A percentile compares a stretch with the other conserved stretches of the same genome.
These are phyloP conservation scores for Cephalopachus bancanus DNA, from an alignment of 2,797 vertebrate species.

Conservation along the genomic window DNA sequence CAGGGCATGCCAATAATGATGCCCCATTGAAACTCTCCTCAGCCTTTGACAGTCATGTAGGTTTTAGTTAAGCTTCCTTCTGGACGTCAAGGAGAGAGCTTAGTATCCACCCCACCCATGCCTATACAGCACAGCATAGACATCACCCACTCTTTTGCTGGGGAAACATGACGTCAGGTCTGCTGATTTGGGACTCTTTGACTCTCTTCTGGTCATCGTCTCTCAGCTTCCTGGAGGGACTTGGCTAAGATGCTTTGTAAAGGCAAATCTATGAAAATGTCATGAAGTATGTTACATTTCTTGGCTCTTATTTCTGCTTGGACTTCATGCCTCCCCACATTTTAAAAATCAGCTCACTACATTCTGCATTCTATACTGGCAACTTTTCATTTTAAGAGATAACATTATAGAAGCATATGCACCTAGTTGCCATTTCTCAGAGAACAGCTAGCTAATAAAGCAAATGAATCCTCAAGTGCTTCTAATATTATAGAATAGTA, in stretches of 20 bases:
- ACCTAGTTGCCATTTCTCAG: neutral
- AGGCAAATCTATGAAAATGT: neutral
- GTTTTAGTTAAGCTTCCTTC: neutral
- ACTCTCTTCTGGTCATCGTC: neutral
- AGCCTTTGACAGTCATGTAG: neutral
- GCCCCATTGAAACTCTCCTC: neutral
- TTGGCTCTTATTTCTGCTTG: neutral
- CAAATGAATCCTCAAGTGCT: neutral
- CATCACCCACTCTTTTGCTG: neutral
- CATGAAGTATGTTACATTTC: neutral
- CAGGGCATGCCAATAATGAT: neutral
- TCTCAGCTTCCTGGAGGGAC: neutral
- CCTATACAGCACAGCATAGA: rapidly evolving
- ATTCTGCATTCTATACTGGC: neutral
- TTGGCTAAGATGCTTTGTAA: neutral
- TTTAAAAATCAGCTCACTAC: neutral
- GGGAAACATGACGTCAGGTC: neutral
- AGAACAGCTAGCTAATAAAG: neutral
- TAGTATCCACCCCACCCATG: neutral
- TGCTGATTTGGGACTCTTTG: neutral
- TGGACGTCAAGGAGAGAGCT: neutral
- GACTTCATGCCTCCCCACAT: neutral
- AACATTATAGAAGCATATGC: neutral
- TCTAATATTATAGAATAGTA: neutral
- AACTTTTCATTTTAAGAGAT: neutral